phyloP scores from a whole-genome alignment of 2,797 vertebrate species.

The Spea hammondii region DNA sequence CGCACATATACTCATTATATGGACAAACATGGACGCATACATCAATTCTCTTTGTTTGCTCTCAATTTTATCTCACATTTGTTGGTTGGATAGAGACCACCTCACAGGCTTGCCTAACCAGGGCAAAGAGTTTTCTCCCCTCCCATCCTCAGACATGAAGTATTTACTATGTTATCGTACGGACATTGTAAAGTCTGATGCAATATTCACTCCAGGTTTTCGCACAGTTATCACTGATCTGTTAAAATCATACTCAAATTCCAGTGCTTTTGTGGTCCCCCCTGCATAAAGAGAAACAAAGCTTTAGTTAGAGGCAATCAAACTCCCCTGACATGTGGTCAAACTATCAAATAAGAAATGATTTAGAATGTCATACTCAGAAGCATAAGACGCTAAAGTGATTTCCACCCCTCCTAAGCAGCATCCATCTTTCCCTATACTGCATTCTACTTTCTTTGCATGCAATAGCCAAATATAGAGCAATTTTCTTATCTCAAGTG shows the following conservation, averaged over 20 bases:
- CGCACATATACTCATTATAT: background rate
- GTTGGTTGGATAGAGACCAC: conserved; percentile 35
- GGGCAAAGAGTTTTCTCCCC: conserved; percentile 1
- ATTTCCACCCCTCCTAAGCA: too few relatives aligned
- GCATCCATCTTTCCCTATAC: too few relatives aligned
- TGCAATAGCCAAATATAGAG: background rate
- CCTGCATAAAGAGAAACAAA: conserved; percentile 56
- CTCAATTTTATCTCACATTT: conserved; percentile 33
- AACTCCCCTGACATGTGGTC: background rate
- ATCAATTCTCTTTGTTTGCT: background rate
- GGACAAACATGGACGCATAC: background rate
- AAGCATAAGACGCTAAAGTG: background rate
- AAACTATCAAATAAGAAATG: background rate
- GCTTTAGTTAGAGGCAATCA: background rate
- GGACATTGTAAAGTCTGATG: conserved; percentile 76
- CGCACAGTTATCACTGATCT: conserved; percentile 81
- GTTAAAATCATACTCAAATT: conserved; percentile 80
- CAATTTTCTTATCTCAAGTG: background rate
- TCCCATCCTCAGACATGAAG: background rate
- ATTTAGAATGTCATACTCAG: background rate
- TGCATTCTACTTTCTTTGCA: too few relatives aligned
- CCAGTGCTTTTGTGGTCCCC: conserved; percentile 70
- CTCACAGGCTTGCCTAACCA: background rate
- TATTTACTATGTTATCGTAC: conserved; percentile 70
- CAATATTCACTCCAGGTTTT: conserved; percentile 81